Evolutionary conservation across 2,113 vertebrate genomes (phyloP).

Genomic region (Ceyx margarethae): DNA sequence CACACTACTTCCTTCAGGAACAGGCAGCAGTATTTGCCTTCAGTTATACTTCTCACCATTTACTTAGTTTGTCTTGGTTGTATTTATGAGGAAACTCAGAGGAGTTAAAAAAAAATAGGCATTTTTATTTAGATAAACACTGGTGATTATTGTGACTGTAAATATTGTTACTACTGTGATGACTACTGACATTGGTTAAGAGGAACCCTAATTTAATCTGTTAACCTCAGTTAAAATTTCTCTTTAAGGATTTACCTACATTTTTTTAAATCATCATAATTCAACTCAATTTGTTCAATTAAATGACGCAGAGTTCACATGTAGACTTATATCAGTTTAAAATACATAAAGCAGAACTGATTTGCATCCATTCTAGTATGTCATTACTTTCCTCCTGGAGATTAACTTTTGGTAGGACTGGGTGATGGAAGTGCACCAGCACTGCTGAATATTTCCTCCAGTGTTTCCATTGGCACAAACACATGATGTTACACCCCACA

Average conservation of each 20-base stretch:
- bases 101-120: neutral
- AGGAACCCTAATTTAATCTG: neutral
- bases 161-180: neutral
- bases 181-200: neutral
- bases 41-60: neutral
- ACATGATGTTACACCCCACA: neutral
- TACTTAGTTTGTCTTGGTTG: neutral
- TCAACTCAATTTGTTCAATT: neutral
- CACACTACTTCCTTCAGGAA: neutral
- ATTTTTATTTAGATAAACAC: neutral
- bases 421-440: neutral
- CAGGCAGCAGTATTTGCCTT: neutral
- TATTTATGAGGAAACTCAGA: neutral
- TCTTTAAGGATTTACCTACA: neutral
- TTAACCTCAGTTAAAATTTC: neutral
- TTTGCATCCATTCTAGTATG: neutral
- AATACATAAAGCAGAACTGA: neutral
- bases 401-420: neutral
- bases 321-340: neutral
- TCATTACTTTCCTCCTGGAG: neutral
- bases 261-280: neutral
- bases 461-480: neutral
- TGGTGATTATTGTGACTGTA: neutral
- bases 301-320: neutral
- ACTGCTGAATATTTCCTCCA: neutral